phyloP scores from a whole-genome alignment of 2,113 vertebrate species.

The Nycticorax nycticorax region DNA sequence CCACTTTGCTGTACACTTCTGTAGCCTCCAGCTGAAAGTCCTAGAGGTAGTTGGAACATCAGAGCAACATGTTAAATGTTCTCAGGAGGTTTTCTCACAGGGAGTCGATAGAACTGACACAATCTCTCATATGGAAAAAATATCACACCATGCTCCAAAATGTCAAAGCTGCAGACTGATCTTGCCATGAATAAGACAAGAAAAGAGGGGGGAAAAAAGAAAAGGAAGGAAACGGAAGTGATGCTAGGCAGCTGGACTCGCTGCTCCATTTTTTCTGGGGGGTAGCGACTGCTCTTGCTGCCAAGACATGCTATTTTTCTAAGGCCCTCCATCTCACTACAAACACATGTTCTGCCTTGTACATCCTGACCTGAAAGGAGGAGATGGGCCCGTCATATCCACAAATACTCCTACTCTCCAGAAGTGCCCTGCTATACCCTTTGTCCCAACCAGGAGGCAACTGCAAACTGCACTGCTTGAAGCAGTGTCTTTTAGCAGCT shows the following conservation, averaged over 20 bases:
- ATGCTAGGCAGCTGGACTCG: neutral
- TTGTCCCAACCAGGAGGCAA: neutral
- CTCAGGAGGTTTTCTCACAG: neutral
- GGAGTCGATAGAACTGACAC: neutral
- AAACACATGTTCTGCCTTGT: neutral
- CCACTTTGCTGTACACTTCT: conserved; percentile 85
- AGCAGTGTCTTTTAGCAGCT: neutral
- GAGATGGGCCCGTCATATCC: neutral
- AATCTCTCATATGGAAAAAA: neutral
- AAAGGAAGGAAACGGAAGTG: neutral
- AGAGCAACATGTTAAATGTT: neutral
- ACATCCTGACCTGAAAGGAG: neutral
- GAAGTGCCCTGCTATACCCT: neutral
- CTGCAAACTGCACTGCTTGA: neutral
- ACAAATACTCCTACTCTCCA: neutral
- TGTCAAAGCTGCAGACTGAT: neutral
- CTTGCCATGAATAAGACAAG: neutral
- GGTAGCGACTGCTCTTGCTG: neutral
- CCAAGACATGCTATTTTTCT: neutral
- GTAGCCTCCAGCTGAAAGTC: conserved; percentile 95
- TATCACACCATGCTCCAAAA: neutral
- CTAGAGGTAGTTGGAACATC: conserved; percentile 60
- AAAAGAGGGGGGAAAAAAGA: neutral
- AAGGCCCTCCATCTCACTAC: neutral
- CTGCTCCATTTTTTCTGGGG: neutral